Evolutionary conservation across 2,797 vertebrate genomes (phyloP).

Genomic region (Smutsia temminckii): DNA sequence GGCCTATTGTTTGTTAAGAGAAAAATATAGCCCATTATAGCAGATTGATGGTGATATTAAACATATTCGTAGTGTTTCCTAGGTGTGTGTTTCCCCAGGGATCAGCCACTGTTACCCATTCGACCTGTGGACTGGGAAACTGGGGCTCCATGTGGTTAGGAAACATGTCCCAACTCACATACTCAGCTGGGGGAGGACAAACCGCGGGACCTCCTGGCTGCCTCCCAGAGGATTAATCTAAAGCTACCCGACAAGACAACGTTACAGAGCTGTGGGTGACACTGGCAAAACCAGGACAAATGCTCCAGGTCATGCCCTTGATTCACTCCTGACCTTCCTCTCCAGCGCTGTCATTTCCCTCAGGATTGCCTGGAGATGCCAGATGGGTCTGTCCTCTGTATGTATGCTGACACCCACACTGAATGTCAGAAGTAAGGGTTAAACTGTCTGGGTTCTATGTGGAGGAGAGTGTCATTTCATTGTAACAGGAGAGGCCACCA

Average conservation of each 20-base stretch:
- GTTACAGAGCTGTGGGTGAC: not conserved
- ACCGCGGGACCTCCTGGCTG: not conserved
- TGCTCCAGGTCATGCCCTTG: not conserved
- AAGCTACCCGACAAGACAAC: not conserved
- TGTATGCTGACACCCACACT: not conserved
- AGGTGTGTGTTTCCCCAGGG: slow-evolving; percentile 14
- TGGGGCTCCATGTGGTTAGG: not conserved
- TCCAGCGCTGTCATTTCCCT: not conserved
- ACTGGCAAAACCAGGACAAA: not conserved
- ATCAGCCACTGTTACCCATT: not conserved
- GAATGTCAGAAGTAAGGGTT: not conserved
- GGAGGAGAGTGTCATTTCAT: not conserved
- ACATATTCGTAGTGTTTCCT: slow-evolving; percentile 56
- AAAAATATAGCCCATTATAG: slow-evolving; percentile 14
- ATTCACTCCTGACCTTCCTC: not conserved
- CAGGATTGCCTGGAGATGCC: not conserved
- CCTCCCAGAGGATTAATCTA: not conserved
- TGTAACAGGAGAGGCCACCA: not conserved
- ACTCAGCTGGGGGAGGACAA: slow-evolving; percentile 22
- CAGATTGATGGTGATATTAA: slow-evolving; percentile 45
- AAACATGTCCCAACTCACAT: slow-evolving; percentile 17
- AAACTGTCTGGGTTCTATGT: not conserved
- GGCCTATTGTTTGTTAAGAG: slow-evolving; percentile 64
- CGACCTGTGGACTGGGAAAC: not conserved
- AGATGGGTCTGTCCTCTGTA: not conserved